A percentile compares a stretch with the other conserved stretches of the same genome.
Evolutionary conservation across 1,140 invertebrate genomes (phyloP).

Genomic region (Drosophila tropicalis): DNA sequence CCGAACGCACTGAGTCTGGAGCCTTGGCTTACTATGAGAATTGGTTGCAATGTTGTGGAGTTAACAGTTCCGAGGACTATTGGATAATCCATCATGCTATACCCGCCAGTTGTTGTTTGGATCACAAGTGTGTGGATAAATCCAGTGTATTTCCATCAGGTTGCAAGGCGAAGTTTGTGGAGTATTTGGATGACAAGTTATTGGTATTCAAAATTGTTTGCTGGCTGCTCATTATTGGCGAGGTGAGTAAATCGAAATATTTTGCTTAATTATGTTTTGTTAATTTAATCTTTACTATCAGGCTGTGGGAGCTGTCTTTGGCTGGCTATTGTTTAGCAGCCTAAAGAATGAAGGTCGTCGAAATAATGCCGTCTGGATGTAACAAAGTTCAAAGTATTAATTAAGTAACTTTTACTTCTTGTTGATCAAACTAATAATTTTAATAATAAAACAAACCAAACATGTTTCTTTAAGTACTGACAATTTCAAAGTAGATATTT

Average conservation of each 20-base stretch:
- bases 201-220: constrained; percentile 72
- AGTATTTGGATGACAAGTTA: constrained; percentile 67
- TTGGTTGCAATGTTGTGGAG: constrained; percentile 77
- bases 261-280: not conserved
- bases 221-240: constrained; percentile 66
- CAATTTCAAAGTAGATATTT: constrained; percentile 31
- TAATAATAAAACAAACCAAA: not conserved
- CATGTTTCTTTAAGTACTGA: not conserved
- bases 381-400: constrained; percentile 46
- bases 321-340: constrained; percentile 69
- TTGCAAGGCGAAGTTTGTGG: constrained; percentile 67
- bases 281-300: constrained; percentile 11
- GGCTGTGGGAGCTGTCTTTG: constrained; percentile 63
- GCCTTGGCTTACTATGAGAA: constrained; percentile 71
- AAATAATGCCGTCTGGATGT: constrained; percentile 79
- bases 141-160: constrained; percentile 51
- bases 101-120: constrained; percentile 61
- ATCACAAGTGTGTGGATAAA: constrained; percentile 53
- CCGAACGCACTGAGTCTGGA: constrained; percentile 60
- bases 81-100: constrained; percentile 59
- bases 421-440: constrained; percentile 3
- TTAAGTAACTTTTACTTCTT: constrained; percentile 32
- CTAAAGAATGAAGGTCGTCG: constrained; percentile 72
- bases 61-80: constrained; percentile 69
- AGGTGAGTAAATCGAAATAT: constrained; percentile 41